Evolutionary conservation across 2,113 vertebrate species (phyloP).

Genomic region (Sclerurus mexicanus): DNA sequence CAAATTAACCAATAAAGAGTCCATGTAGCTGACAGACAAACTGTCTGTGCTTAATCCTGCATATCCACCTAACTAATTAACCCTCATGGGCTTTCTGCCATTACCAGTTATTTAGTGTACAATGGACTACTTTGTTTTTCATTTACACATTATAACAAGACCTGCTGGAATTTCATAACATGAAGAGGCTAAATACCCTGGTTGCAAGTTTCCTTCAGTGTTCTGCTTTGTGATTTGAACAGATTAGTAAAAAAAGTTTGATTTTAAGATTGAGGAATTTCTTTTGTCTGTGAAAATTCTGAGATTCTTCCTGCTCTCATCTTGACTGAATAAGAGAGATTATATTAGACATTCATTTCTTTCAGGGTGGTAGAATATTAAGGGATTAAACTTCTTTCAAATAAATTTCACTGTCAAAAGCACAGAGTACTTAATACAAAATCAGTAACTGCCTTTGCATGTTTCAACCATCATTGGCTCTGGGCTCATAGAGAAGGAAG

Average conservation of each 20-base stretch:
- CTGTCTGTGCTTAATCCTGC: neutral
- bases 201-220: neutral
- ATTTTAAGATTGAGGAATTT: neutral
- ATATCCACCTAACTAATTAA: neutral
- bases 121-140: neutral
- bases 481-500: neutral
- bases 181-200: neutral
- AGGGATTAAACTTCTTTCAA: neutral
- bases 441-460: neutral
- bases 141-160: neutral
- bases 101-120: neutral
- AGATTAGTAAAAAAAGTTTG: neutral
- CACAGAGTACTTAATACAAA: neutral
- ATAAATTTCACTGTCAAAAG: slow-evolving; percentile 29
- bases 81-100: neutral
- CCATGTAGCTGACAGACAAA: neutral
- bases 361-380: slow-evolving; percentile 13
- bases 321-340: neutral
- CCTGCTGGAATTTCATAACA: neutral
- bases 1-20: neutral
- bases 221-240: neutral
- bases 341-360: slow-evolving; percentile 31
- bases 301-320: neutral
- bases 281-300: neutral
- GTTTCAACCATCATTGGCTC: neutral